These are phyloP conservation scores for Polia nebulosa DNA, from an alignment of 2,888 invertebrate genomes.

Conservation along the genomic window DNA sequence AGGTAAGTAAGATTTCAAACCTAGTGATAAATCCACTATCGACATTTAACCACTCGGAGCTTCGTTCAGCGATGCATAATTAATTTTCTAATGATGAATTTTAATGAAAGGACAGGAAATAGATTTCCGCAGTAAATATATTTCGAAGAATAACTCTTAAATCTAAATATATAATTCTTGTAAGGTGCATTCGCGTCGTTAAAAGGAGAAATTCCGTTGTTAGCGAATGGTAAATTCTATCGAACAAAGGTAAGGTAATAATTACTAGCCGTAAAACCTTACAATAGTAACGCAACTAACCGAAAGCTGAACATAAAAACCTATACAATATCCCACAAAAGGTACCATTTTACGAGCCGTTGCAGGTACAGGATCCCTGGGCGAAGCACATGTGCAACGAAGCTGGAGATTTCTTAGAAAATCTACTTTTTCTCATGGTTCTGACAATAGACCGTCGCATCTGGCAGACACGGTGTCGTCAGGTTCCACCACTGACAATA, in stretches of 20 bases:
- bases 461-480: slow-evolving; percentile 88
- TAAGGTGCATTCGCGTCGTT: slow-evolving; percentile 23
- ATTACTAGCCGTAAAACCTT: slow-evolving; percentile 63
- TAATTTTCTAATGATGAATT: slow-evolving; percentile 45
- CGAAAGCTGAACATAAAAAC: slow-evolving; percentile 52
- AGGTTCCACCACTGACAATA: slow-evolving; percentile 73
- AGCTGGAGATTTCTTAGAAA: slow-evolving; percentile 79
- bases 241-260: slow-evolving; percentile 58
- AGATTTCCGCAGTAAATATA: slow-evolving; percentile 51
- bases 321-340: slow-evolving; percentile 66
- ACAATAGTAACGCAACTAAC: slow-evolving; percentile 60
- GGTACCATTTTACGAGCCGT: slow-evolving; percentile 67
- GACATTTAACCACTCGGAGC: slow-evolving; percentile 23
- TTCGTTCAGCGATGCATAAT: slow-evolving; percentile 46
- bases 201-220: slow-evolving; percentile 29
- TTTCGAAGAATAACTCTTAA: slow-evolving; percentile 41
- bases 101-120: slow-evolving; percentile 54
- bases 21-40: slow-evolving; percentile 30
- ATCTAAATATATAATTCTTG: slow-evolving; percentile 28
- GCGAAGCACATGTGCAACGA: slow-evolving; percentile 79
- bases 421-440: slow-evolving; percentile 69
- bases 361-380: slow-evolving; percentile 76
- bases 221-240: slow-evolving; percentile 45
- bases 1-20: slow-evolving; percentile 38
- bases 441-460: slow-evolving; percentile 79